Evolutionary conservation across 2,113 vertebrate genomes (phyloP).

Genomic region (Cacatua alba): DNA sequence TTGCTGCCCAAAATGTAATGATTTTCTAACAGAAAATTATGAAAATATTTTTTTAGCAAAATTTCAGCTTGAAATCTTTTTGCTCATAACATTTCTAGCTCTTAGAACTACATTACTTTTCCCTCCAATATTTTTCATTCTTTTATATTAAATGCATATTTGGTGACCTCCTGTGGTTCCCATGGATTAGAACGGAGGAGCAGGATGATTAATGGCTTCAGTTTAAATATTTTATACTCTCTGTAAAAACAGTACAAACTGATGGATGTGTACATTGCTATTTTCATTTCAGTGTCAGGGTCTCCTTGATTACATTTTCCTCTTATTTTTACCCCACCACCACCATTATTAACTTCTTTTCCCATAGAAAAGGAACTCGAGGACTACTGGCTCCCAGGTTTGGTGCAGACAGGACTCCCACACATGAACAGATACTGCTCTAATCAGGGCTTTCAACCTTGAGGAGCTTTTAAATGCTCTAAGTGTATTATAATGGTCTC

Average conservation of each 20-base stretch:
- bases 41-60: conserved; percentile 20
- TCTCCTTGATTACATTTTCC: conserved; percentile 35
- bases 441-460: conserved; percentile 64
- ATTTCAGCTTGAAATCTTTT: neutral
- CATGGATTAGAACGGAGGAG: conserved; percentile 55
- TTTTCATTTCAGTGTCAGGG: conserved; percentile 4
- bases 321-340: neutral
- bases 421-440: conserved; percentile 31
- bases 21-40: neutral
- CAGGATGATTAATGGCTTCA: conserved; percentile 58
- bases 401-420: neutral
- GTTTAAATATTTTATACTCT: conserved; percentile 69
- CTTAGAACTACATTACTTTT: neutral
- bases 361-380: neutral
- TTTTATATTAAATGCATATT: conserved; percentile 65
- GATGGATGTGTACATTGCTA: conserved; percentile 51
- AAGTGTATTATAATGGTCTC: conserved; percentile 70
- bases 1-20: neutral
- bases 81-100: neutral
- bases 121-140: conserved; percentile 43
- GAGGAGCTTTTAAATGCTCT: conserved; percentile 65
- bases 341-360: neutral
- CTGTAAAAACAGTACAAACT: conserved; percentile 60
- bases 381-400: neutral
- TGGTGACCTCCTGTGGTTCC: conserved; percentile 71